These are phyloP conservation scores for Eolophus roseicapilla DNA, from an alignment of 2,113 vertebrate genomes.

Conservation along the genomic window DNA sequence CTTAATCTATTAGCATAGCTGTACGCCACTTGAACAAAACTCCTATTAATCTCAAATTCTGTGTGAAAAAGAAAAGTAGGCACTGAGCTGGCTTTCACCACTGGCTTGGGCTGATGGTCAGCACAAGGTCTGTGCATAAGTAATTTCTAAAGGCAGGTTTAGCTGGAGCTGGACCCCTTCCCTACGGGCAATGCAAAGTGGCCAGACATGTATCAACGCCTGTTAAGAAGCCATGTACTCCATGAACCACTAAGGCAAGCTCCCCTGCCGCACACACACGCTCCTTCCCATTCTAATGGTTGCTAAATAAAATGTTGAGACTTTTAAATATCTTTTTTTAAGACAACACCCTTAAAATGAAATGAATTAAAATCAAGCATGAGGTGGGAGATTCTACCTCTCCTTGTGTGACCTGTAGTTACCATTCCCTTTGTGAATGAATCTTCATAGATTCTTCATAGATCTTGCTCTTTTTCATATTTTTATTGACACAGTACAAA, in stretches of 20 bases:
- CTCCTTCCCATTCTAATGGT: background rate
- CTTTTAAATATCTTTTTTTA: background rate
- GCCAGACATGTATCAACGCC: background rate
- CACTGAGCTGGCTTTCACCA: background rate
- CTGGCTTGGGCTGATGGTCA: background rate
- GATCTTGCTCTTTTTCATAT: background rate
- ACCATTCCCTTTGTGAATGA: background rate
- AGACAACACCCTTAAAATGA: background rate
- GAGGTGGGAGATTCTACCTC: background rate
- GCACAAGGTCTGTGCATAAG: background rate
- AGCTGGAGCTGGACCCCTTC: background rate
- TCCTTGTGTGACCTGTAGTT: background rate
- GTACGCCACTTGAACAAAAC: background rate
- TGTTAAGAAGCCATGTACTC: background rate
- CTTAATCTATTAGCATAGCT: background rate
- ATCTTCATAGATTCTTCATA: background rate
- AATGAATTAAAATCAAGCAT: background rate
- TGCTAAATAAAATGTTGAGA: background rate
- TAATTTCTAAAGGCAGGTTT: background rate
- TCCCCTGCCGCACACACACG: accelerated
- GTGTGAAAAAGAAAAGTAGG: background rate
- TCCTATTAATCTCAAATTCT: background rate
- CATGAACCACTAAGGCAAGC: background rate
- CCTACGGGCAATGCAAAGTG: background rate
- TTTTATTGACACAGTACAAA: background rate